Evolutionary conservation across 2,888 invertebrate genomes (phyloP).

Genomic region (Dendrolimus houi): DNA sequence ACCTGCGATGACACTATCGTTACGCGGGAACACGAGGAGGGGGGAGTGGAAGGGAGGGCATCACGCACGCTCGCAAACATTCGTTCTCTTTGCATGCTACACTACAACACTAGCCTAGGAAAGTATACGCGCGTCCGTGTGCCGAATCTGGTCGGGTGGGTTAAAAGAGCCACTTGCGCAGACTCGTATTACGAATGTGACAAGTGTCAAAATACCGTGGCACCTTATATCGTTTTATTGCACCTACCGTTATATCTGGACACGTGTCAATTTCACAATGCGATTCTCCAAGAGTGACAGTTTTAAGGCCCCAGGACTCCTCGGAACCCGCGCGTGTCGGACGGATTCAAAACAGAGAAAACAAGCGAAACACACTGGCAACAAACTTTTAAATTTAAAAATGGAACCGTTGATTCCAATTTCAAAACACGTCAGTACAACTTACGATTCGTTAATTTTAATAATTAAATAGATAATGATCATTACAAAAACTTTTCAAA

Average conservation of each 20-base stretch:
- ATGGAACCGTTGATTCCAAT: background rate
- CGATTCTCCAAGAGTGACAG: too few relatives aligned
- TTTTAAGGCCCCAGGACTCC: constrained; percentile 30
- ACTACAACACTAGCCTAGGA: constrained; percentile 40
- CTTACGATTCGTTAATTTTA: too few relatives aligned
- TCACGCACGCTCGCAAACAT: constrained; percentile 27
- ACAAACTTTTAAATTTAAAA: constrained; percentile 33
- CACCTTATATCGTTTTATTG: too few relatives aligned
- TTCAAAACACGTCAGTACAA: too few relatives aligned
- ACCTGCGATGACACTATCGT: constrained; percentile 71
- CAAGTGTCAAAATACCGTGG: too few relatives aligned
- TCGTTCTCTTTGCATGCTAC: constrained; percentile 25
- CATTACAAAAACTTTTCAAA: too few relatives aligned
- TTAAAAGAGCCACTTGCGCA: constrained; percentile 11
- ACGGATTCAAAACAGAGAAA: constrained; percentile 30
- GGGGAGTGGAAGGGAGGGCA: constrained; percentile 41
- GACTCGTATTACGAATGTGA: too few relatives aligned
- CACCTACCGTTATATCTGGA: too few relatives aligned
- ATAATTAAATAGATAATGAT: too few relatives aligned
- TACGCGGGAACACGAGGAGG: constrained; percentile 86
- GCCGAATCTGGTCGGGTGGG: constrained; percentile 51
- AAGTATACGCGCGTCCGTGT: constrained; percentile 63
- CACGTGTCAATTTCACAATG: too few relatives aligned
- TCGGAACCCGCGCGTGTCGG: constrained; percentile 46
- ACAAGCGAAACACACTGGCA: constrained; percentile 64